Evolutionary conservation across 2,888 invertebrate genomes (phyloP), one percentile per base, ranked within the genome.

Genomic region (Zonitis immaculata): DNA sequence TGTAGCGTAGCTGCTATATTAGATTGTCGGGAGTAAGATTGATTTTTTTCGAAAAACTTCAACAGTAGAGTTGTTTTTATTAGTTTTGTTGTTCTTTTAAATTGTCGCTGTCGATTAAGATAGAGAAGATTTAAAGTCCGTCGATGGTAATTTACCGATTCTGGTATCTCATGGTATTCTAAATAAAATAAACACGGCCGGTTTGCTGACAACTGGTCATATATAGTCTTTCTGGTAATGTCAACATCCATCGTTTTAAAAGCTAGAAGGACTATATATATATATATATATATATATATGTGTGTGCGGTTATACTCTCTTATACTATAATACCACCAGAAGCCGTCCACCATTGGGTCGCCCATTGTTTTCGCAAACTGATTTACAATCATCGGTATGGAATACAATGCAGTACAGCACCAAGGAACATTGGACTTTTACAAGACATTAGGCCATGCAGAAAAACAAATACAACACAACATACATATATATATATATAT

Each of bases 401-500:
- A 72, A 72, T 71, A 72, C 72, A 72, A 72, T 72, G 70, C 69
- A 68, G 67, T 68, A 71, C 67, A 67, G 69, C 68, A 71, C 68
- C 56, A 50, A 39, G 35, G 22, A n/a, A 14, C 20, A 27, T 35
- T 18, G 35, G 35, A 46, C 44, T n/a, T n/a, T n/a, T 46, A 49
- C 52, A 56, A 56, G 52, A 56, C 56, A 39, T 52, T 56, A 56
- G 56, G 35, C 16, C 14, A 35, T 7, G 16, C 16, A 35, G 35
- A 16, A 16, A n/a, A n/a, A n/a, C n/a, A n/a, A n/a, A n/a, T n/a
- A n/a, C n/a, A n/a, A n/a, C n/a, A n/a, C n/a, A n/a, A n/a, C n/a
- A n/a, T n/a, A n/a, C n/a, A n/a, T n/a, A n/a, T n/a, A n/a, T n/a
- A n/a, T n/a, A n/a, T n/a, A n/a, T n/a, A n/a, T n/a, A n/a, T n/a